Base-by-base conservation (phyloP, 2,797 vertebrate species). In the Notamacropus eugenii region DNA sequence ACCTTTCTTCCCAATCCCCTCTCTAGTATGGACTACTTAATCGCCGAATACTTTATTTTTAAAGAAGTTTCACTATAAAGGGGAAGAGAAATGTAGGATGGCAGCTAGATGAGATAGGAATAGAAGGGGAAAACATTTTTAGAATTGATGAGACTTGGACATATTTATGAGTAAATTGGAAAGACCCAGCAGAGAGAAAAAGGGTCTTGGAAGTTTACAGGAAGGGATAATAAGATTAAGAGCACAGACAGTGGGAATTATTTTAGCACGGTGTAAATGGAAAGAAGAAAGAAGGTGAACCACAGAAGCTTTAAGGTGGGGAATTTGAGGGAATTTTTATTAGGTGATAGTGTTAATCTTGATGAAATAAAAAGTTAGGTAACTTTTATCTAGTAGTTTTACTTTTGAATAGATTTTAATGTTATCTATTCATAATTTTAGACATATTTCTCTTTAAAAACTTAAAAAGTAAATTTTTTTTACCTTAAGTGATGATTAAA, bases 401-500 rank as follows among this genome's bases (percentile, higher is more conserved):
- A n/a, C n/a, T 67, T 31, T 59, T 59, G 9, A 67, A 19, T 67
- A 19, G 14, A 67, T 67, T 19, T 67, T 67, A 19, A 67, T 67
- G 67, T 74, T 40, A 74, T 40, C 16, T 67, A 34, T n/a, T 74
- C n/a, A 40, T 46, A 82, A 82, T 82, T 82, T 82, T 82, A 40
- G 8, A 82, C 8, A 16, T 67, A 40, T 40, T 40, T 82, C 19
- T 46, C 34, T 67, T 16, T 12, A 52, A 62, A 55, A 59, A 92
- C 67, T 50, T 57, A 11, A 58, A n/a, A 5, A 82, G 8, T 40
- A 54, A 93, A n/a, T 74, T 74, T 40, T 74, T 55, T 95, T 96
- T 96, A 94, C 62, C 11, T 94, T 55, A 59, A 14, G 22, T 55
- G 94, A 93, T 94, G 40, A 4, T 10, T 94, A 27, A 52, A 40